These are phyloP conservation scores for Drosophila fulvimacula DNA, from an alignment of 2,888 invertebrate genomes.

Conservation along the genomic window DNA sequence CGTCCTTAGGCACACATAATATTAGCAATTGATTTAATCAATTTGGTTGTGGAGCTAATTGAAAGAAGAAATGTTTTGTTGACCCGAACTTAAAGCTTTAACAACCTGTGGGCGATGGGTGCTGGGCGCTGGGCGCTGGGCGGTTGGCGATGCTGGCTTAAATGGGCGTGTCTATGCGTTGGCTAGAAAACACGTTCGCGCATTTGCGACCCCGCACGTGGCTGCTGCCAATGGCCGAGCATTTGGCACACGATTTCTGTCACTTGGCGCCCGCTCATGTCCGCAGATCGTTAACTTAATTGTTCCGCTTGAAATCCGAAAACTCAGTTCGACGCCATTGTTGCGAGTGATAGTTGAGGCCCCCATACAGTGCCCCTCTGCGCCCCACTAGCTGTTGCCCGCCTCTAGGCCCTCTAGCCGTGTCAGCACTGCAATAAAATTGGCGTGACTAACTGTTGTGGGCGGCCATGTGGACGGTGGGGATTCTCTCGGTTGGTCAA, in stretches of 20 bases:
- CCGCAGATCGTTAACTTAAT: constrained; percentile 80
- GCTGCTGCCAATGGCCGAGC: constrained; percentile 28
- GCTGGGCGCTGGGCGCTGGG: neutral
- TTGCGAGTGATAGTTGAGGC: constrained; percentile 69
- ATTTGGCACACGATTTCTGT: constrained; percentile 52
- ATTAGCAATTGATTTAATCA: constrained; percentile 67
- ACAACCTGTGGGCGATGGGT: constrained; percentile 1
- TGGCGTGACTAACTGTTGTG: constrained; percentile 72
- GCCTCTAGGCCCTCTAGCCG: constrained; percentile 33
- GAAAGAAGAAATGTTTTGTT: constrained; percentile 37
- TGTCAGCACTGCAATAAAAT: constrained; percentile 73
- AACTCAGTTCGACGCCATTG: constrained; percentile 72
- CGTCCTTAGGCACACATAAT: constrained; percentile 29
- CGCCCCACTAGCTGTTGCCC: too few species aligned
- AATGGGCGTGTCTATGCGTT: constrained; percentile 22
- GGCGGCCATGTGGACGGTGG: constrained; percentile 20
- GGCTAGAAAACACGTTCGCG: constrained; percentile 26
- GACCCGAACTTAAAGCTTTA: constrained; percentile 27
- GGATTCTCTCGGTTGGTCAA: constrained; percentile 2
- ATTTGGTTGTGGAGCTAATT: constrained; percentile 56
- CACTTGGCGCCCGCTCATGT: constrained; percentile 54
- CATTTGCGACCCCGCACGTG: constrained; percentile 42
- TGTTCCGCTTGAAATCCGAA: constrained; percentile 78
- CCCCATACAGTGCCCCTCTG: neutral
- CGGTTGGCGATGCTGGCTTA: neutral